phyloP scores from a whole-genome alignment of 2,888 invertebrate species.

The Pristionchus arcanus region DNA sequence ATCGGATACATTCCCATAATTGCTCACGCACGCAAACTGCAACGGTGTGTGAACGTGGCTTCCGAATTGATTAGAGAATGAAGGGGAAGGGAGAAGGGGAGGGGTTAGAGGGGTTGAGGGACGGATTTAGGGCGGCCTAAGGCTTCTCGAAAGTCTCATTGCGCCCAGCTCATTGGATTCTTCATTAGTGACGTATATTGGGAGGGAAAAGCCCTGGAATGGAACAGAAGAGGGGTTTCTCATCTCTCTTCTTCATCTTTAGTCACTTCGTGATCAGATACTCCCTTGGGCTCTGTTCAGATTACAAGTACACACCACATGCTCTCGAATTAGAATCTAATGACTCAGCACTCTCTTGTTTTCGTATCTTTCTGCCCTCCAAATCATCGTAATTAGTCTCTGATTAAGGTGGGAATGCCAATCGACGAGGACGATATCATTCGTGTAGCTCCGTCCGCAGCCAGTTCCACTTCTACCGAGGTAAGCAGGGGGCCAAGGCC shows the following conservation, averaged over 20 bases:
- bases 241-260: not conserved
- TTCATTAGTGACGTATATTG: conserved; percentile 17
- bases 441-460: not conserved
- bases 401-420: conserved; percentile 35
- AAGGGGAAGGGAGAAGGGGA: not conserved
- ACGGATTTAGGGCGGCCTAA: not conserved
- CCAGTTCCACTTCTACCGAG: conserved; percentile 44
- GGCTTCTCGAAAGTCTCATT: conserved; percentile 28
- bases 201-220: not conserved
- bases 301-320: not conserved
- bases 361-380: not conserved
- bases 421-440: conserved; percentile 32
- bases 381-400: not conserved
- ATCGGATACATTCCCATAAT: not conserved
- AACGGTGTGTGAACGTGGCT: not conserved
- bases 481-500: not conserved
- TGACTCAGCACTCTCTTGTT: not conserved
- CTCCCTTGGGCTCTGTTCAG: not conserved
- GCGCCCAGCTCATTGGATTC: not conserved
- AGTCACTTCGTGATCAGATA: not conserved
- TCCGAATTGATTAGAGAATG: conserved; percentile 19
- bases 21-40: not conserved
- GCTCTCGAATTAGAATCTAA: not conserved
- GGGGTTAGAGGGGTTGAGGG: not conserved
- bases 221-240: not conserved